These are phyloP conservation scores for Salarias fasciatus DNA, from an alignment of 2,797 vertebrate genomes.

Conservation along the genomic window DNA sequence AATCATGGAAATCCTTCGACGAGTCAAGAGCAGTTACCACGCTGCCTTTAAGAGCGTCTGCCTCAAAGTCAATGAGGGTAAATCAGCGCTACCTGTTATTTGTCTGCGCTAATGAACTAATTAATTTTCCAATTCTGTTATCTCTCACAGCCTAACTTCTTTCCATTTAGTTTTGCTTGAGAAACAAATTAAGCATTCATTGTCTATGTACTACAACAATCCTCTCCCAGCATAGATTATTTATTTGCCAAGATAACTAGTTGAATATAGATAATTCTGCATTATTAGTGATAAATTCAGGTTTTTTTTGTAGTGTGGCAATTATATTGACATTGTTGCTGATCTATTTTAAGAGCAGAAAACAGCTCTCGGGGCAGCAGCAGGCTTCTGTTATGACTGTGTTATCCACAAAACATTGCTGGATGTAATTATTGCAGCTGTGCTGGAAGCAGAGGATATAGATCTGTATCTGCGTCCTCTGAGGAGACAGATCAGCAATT, in stretches of 20 bases:
- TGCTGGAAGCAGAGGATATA: constrained; percentile 80
- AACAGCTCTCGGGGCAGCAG: background rate
- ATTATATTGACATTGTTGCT: background rate
- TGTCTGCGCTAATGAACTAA: constrained; percentile 5
- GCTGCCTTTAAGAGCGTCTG: constrained; percentile 75
- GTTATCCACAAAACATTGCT: constrained; percentile 9
- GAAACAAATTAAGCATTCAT: background rate
- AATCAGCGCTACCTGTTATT: constrained; percentile 12
- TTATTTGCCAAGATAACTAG: too few species aligned
- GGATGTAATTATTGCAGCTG: constrained; percentile 61
- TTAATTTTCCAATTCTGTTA: constrained; percentile 4
- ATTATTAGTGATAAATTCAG: too few species aligned
- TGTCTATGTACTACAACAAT: too few species aligned
- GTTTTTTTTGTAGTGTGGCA: background rate
- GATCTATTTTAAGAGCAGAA: constrained; percentile 2
- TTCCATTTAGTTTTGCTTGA: background rate
- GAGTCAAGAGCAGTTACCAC: constrained; percentile 79
- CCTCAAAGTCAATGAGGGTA: constrained; percentile 78
- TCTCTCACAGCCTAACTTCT: constrained; percentile 4
- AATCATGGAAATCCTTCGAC: constrained; percentile 79
- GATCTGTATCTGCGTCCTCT: constrained; percentile 81
- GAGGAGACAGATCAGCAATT: constrained; percentile 75
- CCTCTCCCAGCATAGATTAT: too few species aligned
- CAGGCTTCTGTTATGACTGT: background rate
- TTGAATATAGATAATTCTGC: too few species aligned